Evolutionary conservation across 2,113 vertebrate genomes (phyloP).

Genomic region (Podarcis cretensis): DNA sequence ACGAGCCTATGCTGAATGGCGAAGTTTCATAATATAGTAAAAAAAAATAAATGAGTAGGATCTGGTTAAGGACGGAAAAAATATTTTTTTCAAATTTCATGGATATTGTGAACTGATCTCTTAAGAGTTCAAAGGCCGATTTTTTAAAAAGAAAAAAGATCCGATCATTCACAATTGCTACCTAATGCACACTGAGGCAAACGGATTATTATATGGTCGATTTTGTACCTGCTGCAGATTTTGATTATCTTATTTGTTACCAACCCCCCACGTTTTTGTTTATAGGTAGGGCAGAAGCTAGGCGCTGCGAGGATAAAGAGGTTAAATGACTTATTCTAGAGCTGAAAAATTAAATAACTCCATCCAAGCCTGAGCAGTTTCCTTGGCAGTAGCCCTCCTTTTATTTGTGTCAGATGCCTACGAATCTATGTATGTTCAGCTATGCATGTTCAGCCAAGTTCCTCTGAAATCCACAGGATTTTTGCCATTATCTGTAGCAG

Average conservation of each 20-base stretch:
- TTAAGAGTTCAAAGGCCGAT: not conserved
- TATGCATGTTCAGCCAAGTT: no score
- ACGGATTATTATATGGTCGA: not conserved
- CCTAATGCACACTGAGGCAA: no score
- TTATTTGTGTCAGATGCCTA: no score
- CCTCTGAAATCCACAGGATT: no score
- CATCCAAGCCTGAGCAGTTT: not conserved
- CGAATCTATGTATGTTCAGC: not conserved
- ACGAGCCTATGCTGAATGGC: no score
- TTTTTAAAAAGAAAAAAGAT: not conserved
- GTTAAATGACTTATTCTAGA: not conserved
- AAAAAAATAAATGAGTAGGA: not conserved
- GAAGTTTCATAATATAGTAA: no score
- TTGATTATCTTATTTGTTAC: not conserved
- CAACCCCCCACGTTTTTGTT: not conserved
- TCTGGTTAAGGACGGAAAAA: not conserved
- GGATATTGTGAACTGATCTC: not conserved
- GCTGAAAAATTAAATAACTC: not conserved
- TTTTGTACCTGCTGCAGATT: not conserved
- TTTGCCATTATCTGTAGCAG: no score
- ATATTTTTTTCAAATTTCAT: not conserved
- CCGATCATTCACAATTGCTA: no score
- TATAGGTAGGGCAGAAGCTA: not conserved
- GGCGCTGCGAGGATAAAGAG: not conserved
- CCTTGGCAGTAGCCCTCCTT: not conserved